phyloP scores from a whole-genome alignment of 2,113 vertebrate species.

The Lophochroa leadbeateri region DNA sequence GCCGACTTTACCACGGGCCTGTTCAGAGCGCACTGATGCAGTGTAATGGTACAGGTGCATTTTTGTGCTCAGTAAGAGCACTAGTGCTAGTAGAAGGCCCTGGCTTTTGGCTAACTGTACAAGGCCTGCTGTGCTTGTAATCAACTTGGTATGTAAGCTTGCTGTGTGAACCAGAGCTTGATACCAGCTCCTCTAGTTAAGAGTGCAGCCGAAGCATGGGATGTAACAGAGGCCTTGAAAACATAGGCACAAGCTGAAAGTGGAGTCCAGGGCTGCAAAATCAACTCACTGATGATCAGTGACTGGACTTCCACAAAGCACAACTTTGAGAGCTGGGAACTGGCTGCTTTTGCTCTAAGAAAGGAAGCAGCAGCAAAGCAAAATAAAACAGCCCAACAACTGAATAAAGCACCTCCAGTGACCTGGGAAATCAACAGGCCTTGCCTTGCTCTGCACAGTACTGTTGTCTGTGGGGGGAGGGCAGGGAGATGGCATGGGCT shows the following conservation, averaged over 20 bases:
- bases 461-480: not conserved
- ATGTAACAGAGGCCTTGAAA: not conserved
- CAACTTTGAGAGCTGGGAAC: not conserved
- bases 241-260: not conserved
- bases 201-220: not conserved
- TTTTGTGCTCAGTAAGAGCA: not conserved
- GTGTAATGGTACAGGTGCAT: rapidly evolving
- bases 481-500: rapidly evolving
- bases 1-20: rapidly evolving
- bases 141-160: not conserved
- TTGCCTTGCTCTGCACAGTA: rapidly evolving
- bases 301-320: not conserved
- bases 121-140: not conserved
- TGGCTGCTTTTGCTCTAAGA: not conserved
- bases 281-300: not conserved
- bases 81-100: not conserved
- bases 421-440: not conserved
- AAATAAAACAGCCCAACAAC: not conserved
- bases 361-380: not conserved
- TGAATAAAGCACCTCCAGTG: rapidly evolving
- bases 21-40: rapidly evolving
- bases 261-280: rapidly evolving
- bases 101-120: not conserved
- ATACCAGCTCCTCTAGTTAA: not conserved
- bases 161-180: not conserved